These are phyloP conservation scores for Leptinotarsa defecta DNA, from an alignment of 1,140 invertebrate species.

Conservation along the genomic window DNA sequence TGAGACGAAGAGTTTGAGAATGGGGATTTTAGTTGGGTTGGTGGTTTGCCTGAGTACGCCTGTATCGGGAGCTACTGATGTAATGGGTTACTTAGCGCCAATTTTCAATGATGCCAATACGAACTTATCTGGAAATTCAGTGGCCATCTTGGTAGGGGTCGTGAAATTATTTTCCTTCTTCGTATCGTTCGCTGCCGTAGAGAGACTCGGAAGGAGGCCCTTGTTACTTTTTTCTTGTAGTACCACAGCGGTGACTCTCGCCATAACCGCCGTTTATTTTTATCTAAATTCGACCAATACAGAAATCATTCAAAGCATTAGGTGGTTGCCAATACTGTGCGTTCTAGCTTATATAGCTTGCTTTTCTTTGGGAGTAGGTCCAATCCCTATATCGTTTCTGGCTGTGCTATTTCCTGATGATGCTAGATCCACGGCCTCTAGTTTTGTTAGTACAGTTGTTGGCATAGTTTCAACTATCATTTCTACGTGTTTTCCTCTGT, in stretches of 20 bases:
- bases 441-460: slow-evolving; percentile 60
- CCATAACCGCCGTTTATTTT: slow-evolving; percentile 67
- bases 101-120: slow-evolving; percentile 12
- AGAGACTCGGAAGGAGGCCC: slow-evolving; percentile 72
- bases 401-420: slow-evolving; percentile 80
- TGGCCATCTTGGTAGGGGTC: slow-evolving; percentile 80
- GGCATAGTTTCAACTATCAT: not conserved
- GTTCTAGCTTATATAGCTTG: slow-evolving; percentile 71
- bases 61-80: slow-evolving; percentile 71
- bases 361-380: slow-evolving; percentile 77
- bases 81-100: not conserved
- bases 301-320: slow-evolving; percentile 58
- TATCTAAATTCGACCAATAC: slow-evolving; percentile 59
- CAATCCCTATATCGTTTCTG: slow-evolving; percentile 84
- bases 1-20: slow-evolving; percentile 61
- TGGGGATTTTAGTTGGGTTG: slow-evolving; percentile 71
- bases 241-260: slow-evolving; percentile 61
- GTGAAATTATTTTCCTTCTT: slow-evolving; percentile 73
- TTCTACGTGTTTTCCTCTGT: not conserved
- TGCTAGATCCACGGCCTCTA: slow-evolving; percentile 74
- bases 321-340: slow-evolving; percentile 68
- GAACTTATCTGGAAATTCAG: slow-evolving; percentile 63
- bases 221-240: slow-evolving; percentile 72
- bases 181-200: slow-evolving; percentile 67
- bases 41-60: slow-evolving; percentile 75